Evolutionary conservation across 2,113 vertebrate genomes (phyloP), one percentile per base, ranked within the genome.

Genomic region (Parotia lawesii): DNA sequence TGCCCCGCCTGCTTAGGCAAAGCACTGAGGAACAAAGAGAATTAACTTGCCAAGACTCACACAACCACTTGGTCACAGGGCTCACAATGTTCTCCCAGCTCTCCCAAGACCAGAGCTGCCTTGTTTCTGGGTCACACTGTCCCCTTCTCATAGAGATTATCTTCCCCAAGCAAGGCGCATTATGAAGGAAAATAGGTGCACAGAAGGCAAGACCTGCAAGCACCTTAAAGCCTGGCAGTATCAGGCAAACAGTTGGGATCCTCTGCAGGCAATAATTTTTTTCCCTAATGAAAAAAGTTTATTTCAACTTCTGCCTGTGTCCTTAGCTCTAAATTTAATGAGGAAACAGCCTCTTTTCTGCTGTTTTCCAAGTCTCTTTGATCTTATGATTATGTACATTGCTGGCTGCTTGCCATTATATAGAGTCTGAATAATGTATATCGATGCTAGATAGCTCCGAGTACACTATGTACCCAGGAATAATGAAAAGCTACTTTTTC

Each of bases 81-180:
- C 15, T 78, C 90, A 72, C 57, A 65, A 12, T 70, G 77, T 85
- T 92, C 94, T 81, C 61, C 60, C 65, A 75, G 40, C 38, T 67
- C 42, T 88, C 60, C 44, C 42, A 84, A 78, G 42, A 81, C 28
- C 51, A 54, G 27, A 86, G 47, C 64, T 70, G 85, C 85, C 51
- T 82, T 58, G 19, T 88, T 96, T 94, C 91, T 96, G 80, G 94
- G 93, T 90, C 93, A 94, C 62, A 16, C 0, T 85, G 91, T 91
- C 62, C 81, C 80, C 38, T 82, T 70, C 66, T 91, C 74, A 50
- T 33, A 92, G 47, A 64, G 57, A 93, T 87, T 58, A 61, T 45
- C 71, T 73, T 50, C 47, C 58, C 33, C 50, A 35, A 54, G 66
- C 45, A 89, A 91, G 58, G 70, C 0, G 0, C 29, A 57, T 72